Evolutionary conservation across 1,140 invertebrate genomes (phyloP), one percentile per base, ranked within the genome.

Genomic region (Aradophagus sp.): DNA sequence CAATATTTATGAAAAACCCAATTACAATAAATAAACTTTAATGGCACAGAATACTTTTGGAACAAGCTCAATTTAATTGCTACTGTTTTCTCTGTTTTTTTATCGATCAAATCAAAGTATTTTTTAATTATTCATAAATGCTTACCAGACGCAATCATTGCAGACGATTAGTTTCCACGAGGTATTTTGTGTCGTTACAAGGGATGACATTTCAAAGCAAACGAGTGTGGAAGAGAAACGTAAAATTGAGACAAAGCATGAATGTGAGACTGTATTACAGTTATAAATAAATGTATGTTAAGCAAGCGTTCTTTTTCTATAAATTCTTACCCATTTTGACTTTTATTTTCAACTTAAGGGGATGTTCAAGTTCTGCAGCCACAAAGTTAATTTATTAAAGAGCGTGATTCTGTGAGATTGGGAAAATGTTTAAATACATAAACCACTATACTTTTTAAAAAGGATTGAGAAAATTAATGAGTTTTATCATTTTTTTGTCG

Each of bases 271-370:
- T 84, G 80, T 83, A 84, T 77, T 70, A 81, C 81, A 82, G 75
- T 79, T 83, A 84, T 77, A 81, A 83, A 83, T 83, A 83, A 84
- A 84, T 81, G 75, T 83, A 82, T 75, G 71, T 81, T 81, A 83
- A 81, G 78, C 67, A 68, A 78, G 15, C 15, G 12, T 12, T 53
- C 11, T 41, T 16, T 55, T 19, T 20, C 10, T n/a, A 15, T 27
- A 6, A 15, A 17, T 36, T 50, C 15, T 13, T 8, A 14, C 27
- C 13, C 1, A 17, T 44, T 4, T 5, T 4, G 8, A 23, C 4
- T 8, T 23, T 23, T n/a, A n/a, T n/a, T n/a, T n/a, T n/a, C n/a
- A n/a, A 8, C 20, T 23, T 23, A 23, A 5, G 8, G 4, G 4
- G 8, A 5, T 23, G 20, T 8, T 4, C 20, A 23, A 4, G 4